Evolutionary conservation across 64 coral and sea anemone genomes (phyloP), one percentile per base, ranked within the genome.

Genomic region (Astreopora myriophthalma): DNA sequence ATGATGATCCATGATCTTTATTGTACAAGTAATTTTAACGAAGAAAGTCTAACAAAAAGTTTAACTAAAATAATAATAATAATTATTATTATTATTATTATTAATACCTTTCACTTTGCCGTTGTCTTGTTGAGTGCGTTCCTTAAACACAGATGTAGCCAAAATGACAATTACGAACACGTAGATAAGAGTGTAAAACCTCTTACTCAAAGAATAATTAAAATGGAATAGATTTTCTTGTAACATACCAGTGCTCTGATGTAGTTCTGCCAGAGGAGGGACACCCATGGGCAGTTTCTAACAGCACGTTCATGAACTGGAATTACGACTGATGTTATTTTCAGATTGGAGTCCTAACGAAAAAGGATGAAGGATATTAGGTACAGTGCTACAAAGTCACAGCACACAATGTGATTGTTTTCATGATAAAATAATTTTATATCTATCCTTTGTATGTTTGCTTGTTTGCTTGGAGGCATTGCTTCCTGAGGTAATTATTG

Each of bases 281-380:
- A 88, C 34, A 94, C 96, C 96, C 96, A 98, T 6, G 92, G 82
- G 13, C 96, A 98, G 88, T 98, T 98, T n/a, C 96, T 90, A 2
- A 98, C 80, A 29, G 96, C 96, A 79, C 96, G 92, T 35, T 98
- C 96, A 84, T 98, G 92, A 6, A 88, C 96, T 26, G 92, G 76
- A 35, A 98, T 36, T 3, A 94, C 88, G 24, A 98, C 89, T 71
- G 92, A 48, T 13, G 85, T 16, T 63, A 98, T 98, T 30, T 98
- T 98, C 2, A 98, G 88, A 16, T 74, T 92, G 17, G 82, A 92
- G 63, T 98, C 96, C 96, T 98, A 88, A 87, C 19, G 5, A 87
- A 28, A 22, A 17, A 16, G 22, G 14, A 48, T 3, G 55, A 9
- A 22, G 37, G 11, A 51, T 33, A 22, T 24, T 7, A 64, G 9